Percentiles rank a stretch among this genome's conserved stretches.
Conservation (phyloP, 1,140 invertebrate species). For the Orchesella cincta region DNA sequence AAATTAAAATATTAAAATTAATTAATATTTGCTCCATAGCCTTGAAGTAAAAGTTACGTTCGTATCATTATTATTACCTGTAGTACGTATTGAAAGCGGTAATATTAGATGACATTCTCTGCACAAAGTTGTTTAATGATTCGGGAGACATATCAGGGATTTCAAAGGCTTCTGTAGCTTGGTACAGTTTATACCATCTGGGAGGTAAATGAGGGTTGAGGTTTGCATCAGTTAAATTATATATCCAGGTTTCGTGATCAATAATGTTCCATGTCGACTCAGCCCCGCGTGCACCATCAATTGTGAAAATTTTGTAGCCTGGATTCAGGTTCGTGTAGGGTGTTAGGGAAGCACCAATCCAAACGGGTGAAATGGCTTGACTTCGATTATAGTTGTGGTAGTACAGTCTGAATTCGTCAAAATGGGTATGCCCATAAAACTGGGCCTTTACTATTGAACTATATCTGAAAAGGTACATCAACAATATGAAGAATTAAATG, state of each 20-base stretch:
- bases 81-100: conserved; percentile 40
- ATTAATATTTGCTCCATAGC: neutral
- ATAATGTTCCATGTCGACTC: conserved; percentile 53
- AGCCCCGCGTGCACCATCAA: conserved; percentile 59
- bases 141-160: conserved; percentile 44
- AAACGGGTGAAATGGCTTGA: conserved; percentile 58
- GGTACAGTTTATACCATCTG: conserved; percentile 57
- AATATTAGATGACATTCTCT: conserved; percentile 42
- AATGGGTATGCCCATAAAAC: conserved; percentile 64
- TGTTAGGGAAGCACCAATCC: conserved; percentile 62
- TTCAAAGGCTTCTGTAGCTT: conserved; percentile 52
- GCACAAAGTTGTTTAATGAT: conserved; percentile 42
- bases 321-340: conserved; percentile 63
- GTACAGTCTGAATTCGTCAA: conserved; percentile 60
- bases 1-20: too few species aligned
- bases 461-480: conserved; percentile 53
- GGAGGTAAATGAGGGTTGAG: conserved; percentile 51
- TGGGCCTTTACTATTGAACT: conserved; percentile 59
- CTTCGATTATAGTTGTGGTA: conserved; percentile 51
- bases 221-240: conserved; percentile 63
- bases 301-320: conserved; percentile 65
- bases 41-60: neutral
- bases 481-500: neutral
- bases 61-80: conserved; percentile 23
- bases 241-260: conserved; percentile 64